These are phyloP conservation scores for Hippasteria phrygiana DNA, from an alignment of 53 echinoderm and acorn worm species.

Conservation along the genomic window DNA sequence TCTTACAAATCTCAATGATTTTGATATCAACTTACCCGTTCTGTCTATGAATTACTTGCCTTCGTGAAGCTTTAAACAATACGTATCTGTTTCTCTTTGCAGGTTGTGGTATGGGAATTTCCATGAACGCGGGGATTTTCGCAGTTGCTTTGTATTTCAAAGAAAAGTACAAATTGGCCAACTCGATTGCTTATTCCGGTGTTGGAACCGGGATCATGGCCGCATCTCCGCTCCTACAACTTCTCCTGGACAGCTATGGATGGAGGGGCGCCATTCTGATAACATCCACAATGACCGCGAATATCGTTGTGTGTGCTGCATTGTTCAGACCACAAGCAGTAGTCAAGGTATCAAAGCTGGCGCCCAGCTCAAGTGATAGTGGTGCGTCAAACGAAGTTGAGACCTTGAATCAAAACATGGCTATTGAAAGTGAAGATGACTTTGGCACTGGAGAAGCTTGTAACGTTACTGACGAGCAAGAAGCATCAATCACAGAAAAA, in stretches of 20 bases:
- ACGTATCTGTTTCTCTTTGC: too few relatives aligned
- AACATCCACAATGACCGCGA: not conserved
- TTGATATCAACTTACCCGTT: too few relatives aligned
- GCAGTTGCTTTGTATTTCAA: conserved; percentile 35
- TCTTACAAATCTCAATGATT: too few relatives aligned
- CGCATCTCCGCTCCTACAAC: conserved; percentile 22
- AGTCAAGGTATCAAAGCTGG: not conserved
- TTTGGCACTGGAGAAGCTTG: too few relatives aligned
- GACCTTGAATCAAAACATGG: not conserved
- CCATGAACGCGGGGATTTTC: not conserved
- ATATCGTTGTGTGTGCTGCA: not conserved
- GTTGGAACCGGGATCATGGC: conserved; percentile 6
- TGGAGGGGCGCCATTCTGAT: conserved; percentile 34
- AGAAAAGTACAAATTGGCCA: not conserved
- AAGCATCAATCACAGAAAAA: too few relatives aligned
- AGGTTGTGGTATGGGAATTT: conserved; percentile 30
- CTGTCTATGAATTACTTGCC: too few relatives aligned
- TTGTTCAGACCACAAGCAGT: not conserved
- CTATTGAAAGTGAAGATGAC: not conserved
- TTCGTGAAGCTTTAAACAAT: too few relatives aligned
- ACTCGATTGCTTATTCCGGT: not conserved
- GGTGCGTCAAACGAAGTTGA: not conserved
- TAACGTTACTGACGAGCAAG: too few relatives aligned
- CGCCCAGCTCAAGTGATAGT: not conserved
- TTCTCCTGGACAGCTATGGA: conserved; percentile 10